Conservation (phyloP, 2,888 invertebrate genomes). For the Athetis lepigone region DNA sequence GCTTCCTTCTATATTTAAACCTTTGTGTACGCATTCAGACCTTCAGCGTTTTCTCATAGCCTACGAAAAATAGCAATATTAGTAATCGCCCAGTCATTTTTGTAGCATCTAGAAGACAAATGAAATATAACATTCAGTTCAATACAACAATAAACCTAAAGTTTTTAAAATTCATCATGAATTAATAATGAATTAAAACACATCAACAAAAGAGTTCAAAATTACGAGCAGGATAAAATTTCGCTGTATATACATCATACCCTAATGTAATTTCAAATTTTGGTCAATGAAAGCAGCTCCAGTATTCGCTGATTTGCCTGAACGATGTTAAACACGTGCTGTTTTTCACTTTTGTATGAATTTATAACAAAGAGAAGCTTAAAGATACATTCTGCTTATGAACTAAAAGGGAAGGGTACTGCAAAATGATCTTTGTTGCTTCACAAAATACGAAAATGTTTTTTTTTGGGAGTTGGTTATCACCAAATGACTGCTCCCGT, state of each 20-base stretch:
- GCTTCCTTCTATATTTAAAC: background rate
- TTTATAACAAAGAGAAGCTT: constrained; percentile 35
- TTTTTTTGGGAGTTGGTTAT: too few species aligned
- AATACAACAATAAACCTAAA: background rate
- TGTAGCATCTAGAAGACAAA: constrained; percentile 2
- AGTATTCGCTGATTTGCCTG: too few species aligned
- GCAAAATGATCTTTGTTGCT: constrained; percentile 30
- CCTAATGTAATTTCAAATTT: too few species aligned
- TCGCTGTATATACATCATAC: too few species aligned
- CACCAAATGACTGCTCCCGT: too few species aligned
- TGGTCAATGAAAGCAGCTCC: too few species aligned
- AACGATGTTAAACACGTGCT: constrained; percentile 4
- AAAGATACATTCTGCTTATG: background rate
- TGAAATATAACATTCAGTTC: background rate
- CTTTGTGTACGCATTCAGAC: background rate
- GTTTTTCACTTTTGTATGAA: constrained; percentile 63
- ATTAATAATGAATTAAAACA: background rate
- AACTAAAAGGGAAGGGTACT: background rate
- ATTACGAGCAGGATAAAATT: background rate
- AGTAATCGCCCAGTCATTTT: constrained; percentile 25
- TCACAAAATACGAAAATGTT: background rate
- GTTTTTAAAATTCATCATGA: too few species aligned
- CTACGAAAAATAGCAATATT: constrained; percentile 19
- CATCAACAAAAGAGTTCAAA: background rate
- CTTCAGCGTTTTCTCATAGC: constrained; percentile 1